A percentile compares a stretch with the other conserved stretches of the same genome.
These are phyloP conservation scores for Drosophila mimetica DNA, from an alignment of 2,888 invertebrate genomes.

Conservation along the genomic window DNA sequence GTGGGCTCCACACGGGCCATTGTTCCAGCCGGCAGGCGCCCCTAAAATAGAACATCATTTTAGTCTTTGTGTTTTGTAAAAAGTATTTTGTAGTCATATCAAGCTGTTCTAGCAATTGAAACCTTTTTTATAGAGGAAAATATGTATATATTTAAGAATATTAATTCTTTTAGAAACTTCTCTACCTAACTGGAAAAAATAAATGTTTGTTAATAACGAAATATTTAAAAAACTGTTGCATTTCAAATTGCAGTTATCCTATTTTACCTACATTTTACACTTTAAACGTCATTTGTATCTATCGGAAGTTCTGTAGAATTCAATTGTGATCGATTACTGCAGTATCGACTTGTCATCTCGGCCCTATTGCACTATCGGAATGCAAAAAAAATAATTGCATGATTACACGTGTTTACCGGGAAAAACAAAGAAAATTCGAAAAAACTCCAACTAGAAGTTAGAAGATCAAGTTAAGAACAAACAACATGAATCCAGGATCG, in stretches of 20 bases:
- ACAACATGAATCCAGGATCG: neutral
- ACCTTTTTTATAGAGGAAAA: no score
- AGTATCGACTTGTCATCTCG: neutral
- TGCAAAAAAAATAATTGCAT: slow-evolving; percentile 1
- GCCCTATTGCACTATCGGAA: neutral
- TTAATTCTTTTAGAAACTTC: no score
- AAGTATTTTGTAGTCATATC: no score
- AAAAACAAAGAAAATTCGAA: neutral
- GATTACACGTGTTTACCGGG: neutral
- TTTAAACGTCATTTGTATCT: neutral
- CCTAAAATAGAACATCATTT: slow-evolving; percentile 81
- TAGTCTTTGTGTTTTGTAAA: neutral
- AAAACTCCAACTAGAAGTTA: neutral
- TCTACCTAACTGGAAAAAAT: no score
- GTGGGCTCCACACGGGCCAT: slow-evolving; percentile 98
- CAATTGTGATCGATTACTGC: neutral
- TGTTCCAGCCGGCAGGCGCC: slow-evolving; percentile 93
- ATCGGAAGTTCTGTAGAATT: neutral
- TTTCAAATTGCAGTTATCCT: no score
- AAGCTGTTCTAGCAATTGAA: no score
- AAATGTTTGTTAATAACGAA: no score
- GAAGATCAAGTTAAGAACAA: neutral
- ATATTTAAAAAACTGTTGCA: no score
- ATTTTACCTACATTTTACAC: no score
- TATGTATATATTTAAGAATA: no score